These are phyloP conservation scores for Megaceryle torquata DNA, from an alignment of 2,113 vertebrate genomes.

Conservation along the genomic window DNA sequence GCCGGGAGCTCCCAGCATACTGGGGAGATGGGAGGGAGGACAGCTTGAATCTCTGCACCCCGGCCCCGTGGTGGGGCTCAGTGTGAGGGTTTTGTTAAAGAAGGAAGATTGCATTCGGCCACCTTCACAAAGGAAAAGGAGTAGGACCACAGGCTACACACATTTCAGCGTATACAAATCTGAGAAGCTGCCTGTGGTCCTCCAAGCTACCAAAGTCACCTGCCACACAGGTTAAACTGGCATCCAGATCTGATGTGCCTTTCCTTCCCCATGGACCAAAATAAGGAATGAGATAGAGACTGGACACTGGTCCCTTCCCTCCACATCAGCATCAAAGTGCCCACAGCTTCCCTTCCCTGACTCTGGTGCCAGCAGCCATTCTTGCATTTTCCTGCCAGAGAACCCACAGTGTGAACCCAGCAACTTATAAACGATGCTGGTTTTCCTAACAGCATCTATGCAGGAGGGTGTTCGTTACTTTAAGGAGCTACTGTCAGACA, in stretches of 20 bases:
- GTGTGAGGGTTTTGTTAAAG: background rate
- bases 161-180: background rate
- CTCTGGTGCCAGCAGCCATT: background rate
- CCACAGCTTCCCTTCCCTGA: background rate
- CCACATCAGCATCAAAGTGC: background rate
- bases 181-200: background rate
- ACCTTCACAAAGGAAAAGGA: background rate
- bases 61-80: background rate
- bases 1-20: no score
- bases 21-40: background rate
- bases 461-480: background rate
- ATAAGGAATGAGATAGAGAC: background rate
- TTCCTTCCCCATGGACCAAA: background rate
- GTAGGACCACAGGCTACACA: background rate
- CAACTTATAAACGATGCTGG: background rate
- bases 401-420: background rate
- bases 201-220: background rate
- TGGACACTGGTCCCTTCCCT: background rate
- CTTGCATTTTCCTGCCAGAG: background rate
- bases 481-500: background rate
- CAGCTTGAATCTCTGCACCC: accelerated
- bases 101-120: background rate
- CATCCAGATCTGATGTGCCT: background rate
- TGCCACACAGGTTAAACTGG: background rate
- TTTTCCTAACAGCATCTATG: background rate